Base-by-base conservation (phyloP, 2,797 vertebrate genomes). In the Crax fasciolata region DNA sequence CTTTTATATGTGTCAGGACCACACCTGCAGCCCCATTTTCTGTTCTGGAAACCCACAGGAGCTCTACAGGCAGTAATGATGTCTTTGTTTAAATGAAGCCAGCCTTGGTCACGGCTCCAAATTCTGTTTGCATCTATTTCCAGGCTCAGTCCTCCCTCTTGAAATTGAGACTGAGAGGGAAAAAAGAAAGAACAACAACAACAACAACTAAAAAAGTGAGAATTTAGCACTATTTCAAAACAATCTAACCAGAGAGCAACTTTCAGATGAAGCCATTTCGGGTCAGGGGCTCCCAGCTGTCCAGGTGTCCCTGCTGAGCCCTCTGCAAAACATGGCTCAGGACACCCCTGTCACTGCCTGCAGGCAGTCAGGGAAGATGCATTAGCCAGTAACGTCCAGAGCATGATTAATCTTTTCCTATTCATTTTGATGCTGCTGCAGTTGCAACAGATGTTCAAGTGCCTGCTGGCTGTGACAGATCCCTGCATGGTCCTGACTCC, bases 361-460 rank as follows among this genome's bases (percentile, higher is more conserved):
- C 92, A 76, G 89, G 65, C 89, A 62, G 75, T 91, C 89, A 71
- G 91, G 55, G 81, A 89, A 91, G 93, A 91, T 88, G 71, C 91
- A 95, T 96, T 96, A 96, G 68, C 94, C 87, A 88, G 51, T 75
- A 74, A 80, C 0, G 78, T 89, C 94, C 94, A 52, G 92, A 91
- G 79, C 66, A 17, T 96, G 76, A 96, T 97, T 96, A 87, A 97
- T 97, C 74, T 87, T 87, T 73, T 87, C 57, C 75, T 85, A 63
- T 58, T 94, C 94, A 76, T 90, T 91, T 25, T 13, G 79, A 87
- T 91, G 84, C 77, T 80, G 76, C 48, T 84, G 96, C 51, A 80
- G 79, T 91, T 91, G 94, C 94, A 96, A 49, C 97, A 97, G 96
- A 97, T 96, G 96, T 95, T 97, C 90, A 61, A 72, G 82, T 90